Base-by-base conservation (phyloP, 1,140 invertebrate genomes). In the Uloborus diversus region DNA sequence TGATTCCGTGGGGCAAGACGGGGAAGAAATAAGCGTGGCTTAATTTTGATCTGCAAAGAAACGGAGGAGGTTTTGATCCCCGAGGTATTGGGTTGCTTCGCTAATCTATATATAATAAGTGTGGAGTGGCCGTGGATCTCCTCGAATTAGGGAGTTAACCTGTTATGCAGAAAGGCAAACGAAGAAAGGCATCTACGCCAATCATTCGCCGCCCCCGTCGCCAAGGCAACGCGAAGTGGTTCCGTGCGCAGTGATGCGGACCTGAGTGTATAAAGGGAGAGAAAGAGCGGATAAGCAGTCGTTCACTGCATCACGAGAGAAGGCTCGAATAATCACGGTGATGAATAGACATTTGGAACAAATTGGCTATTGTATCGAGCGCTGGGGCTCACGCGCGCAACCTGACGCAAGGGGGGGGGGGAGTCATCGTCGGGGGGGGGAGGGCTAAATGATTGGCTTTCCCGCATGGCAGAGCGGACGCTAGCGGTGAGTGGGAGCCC, bases 281-380 rank as follows among this genome's bases (percentile, higher is more conserved):
- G 68, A 49, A 35, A 68, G 65, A 42, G 33, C 27, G 56, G 56
- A 47, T 73, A 73, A 73, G 70, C 70, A 73, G 70, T 73, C 66
- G 66, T 53, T 53, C 49, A 53, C 13, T 53, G 66, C 66, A 71
- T 71, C 68, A 59, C 30, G 53, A n/a, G 53, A 71, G 68, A 62
- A 49, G 57, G 57, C 70, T 62, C 70, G 73, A 79, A 79, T 79
- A 79, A 79, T 79, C 76, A 61, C 37, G 65, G 76, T 79, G 76
- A 79, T 79, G 76, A 79, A 79, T 79, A 79, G 76, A 79, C 76
- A 79, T 79, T 79, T 53, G 64, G 76, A 79, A 79, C 76, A 79
- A 79, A 79, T 79, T 79, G 76, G 76, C 76, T 79, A 79, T 79
- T 79, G 76, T 79, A 79, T 79, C 65, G 76, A 69, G 64, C 53